A percentile compares a stretch with the other conserved stretches of the same genome.
These are phyloP conservation scores for Mactra quadrangularis DNA, from an alignment of 1,140 invertebrate genomes.

Conservation along the genomic window DNA sequence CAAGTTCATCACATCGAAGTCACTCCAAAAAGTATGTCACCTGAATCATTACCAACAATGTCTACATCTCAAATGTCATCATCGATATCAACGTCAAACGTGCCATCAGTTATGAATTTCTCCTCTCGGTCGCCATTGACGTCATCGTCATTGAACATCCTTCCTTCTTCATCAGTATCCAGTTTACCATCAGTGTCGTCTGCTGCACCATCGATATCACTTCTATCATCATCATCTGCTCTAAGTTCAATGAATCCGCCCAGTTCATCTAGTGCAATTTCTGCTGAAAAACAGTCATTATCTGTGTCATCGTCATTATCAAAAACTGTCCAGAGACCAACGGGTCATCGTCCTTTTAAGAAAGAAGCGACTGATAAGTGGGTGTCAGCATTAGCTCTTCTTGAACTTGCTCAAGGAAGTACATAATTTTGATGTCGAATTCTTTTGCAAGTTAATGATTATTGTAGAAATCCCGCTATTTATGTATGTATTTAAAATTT, in stretches of 20 bases:
- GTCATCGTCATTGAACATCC: conserved; percentile 7
- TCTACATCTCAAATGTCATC: not conserved
- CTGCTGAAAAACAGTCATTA: not conserved
- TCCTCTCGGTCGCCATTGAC: conserved; percentile 19
- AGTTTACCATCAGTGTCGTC: not conserved
- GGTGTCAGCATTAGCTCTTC: conserved; percentile 88
- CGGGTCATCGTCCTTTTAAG: conserved; percentile 48
- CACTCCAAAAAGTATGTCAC: conserved; percentile 3
- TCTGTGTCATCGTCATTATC: not conserved
- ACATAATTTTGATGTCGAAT: conserved; percentile 25
- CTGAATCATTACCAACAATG: not conserved
- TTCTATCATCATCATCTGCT: conserved; percentile 1
- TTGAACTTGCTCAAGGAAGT: conserved; percentile 85
- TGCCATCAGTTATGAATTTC: conserved; percentile 20
- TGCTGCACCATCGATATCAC: not conserved
- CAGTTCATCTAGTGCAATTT: conserved; percentile 27
- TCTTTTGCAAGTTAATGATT: too few species aligned
- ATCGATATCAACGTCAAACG: not conserved
- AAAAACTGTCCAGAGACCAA: conserved; percentile 23
- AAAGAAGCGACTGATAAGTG: conserved; percentile 84
- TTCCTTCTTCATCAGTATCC: conserved; percentile 13
- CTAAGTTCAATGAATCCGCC: not conserved
- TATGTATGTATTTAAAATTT: too few species aligned
- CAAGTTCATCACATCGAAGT: conserved; percentile 53
- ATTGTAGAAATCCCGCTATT: too few species aligned